Conservation (phyloP, 2,888 invertebrate species). For the Noctua pronuba region DNA sequence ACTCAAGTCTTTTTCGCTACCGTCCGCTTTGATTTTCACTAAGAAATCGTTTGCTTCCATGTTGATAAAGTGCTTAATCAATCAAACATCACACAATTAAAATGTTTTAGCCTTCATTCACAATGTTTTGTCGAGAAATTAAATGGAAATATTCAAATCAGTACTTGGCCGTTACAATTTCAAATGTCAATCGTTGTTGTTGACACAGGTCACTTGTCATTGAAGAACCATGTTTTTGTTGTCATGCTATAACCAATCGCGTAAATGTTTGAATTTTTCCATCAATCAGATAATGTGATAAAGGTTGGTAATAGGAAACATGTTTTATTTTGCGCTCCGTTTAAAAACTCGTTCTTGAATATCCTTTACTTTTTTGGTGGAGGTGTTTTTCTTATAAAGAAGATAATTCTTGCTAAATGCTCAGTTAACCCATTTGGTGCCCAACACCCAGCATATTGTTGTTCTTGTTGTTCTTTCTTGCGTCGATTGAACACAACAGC, state of each 20-base stretch:
- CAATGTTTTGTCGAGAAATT: conserved; percentile 27
- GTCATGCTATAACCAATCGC: background rate
- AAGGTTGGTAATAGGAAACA: background rate
- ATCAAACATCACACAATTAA: conserved; percentile 32
- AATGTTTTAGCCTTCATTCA: conserved; percentile 4
- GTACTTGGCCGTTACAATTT: conserved; percentile 46
- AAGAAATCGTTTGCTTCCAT: conserved; percentile 83
- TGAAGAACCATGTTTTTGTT: background rate
- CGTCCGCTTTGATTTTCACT: conserved; percentile 80
- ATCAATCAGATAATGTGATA: background rate
- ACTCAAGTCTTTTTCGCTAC: conserved; percentile 71
- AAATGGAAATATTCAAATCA: conserved; percentile 7
- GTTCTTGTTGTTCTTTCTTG: background rate
- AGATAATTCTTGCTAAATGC: background rate
- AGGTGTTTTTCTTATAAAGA: background rate
- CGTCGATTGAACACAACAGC: background rate
- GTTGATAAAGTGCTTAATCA: background rate
- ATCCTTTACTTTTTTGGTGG: background rate
- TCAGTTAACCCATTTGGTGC: too few relatives aligned
- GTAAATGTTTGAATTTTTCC: fast-evolving
- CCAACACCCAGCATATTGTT: too few relatives aligned
- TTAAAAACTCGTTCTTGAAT: background rate
- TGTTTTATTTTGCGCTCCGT: background rate
- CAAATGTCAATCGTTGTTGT: conserved; percentile 23
- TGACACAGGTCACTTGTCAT: background rate